phyloP scores from a whole-genome alignment of 2,113 vertebrate genomes.

The Phodopus roborovskii region DNA sequence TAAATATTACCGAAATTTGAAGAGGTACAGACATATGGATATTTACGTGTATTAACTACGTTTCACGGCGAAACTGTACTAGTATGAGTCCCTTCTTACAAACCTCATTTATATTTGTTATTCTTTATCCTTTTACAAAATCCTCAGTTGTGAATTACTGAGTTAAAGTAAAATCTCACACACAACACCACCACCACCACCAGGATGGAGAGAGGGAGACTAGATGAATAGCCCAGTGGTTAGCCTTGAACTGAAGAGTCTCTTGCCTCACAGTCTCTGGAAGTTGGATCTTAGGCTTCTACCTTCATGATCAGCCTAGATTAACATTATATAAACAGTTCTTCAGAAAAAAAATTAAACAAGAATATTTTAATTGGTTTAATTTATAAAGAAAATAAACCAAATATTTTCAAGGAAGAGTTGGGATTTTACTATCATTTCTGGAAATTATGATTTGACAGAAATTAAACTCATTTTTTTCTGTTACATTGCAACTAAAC shows the following conservation, averaged over 20 bases:
- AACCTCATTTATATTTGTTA: not conserved
- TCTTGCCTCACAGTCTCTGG: not conserved
- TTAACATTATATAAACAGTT: not conserved
- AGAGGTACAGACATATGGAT: not conserved
- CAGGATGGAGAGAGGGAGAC: not conserved
- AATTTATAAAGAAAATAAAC: not conserved
- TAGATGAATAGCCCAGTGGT: not conserved
- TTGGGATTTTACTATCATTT: not conserved
- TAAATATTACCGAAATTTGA: not conserved
- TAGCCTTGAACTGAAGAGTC: not conserved
- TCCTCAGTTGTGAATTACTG: not conserved
- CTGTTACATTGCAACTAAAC: not conserved
- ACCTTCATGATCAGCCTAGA: not conserved
- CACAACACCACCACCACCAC: not conserved
- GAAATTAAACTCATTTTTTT: not conserved
- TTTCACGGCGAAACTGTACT: not conserved
- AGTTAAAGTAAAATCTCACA: not conserved
- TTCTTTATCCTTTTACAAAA: slow-evolving; percentile 1
- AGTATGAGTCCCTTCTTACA: not conserved
- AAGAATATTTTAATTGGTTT: not conserved
- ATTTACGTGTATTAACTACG: too few species aligned
- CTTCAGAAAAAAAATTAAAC: not conserved
- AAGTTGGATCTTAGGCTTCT: not conserved
- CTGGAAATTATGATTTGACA: not conserved
- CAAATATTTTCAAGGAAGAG: slow-evolving; percentile 9